Base-by-base conservation (phyloP, 2,797 vertebrate genomes). In the Coranthus polyacanthus region DNA sequence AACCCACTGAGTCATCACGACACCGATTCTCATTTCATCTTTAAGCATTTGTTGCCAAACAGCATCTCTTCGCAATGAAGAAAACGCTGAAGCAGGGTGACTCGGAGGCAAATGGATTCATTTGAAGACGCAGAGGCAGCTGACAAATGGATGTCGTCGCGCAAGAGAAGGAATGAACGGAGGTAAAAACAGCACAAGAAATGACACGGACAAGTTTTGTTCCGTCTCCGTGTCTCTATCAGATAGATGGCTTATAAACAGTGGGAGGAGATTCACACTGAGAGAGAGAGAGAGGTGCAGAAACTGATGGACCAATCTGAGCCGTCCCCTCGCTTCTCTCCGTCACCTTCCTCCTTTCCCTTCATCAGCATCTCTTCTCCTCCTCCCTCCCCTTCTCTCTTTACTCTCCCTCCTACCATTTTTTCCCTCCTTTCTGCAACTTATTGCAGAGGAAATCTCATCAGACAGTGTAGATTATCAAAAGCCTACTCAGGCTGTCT, bases 101-200 rank as follows among this genome's bases (percentile, higher is more conserved):
- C 63, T 65, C 52, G 0, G 16, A 65, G 46, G 72, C 54, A 75
- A 84, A 81, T 71, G 68, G 70, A 79, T 73, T 68, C 65, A 43
- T 66, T 77, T 37, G 57, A 69, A 59, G 70, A 64, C 1, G 63
- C 39, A 32, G 65, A 53, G 47, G 64, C 65, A 17, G 51, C 68
- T 82, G 75, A 86, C 55, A 74, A 79, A 83, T 78, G 56, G 67
- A 68, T 42, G 79, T 26, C 71, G 45, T 65, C 68, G 18, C 24
- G 0, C 26, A 42, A 58, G 60, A 74, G 61, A 21, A 26, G 36
- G 44, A 64, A 53, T 8, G 60, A 67, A 72, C 2, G 46, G 21
- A n/a, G 16, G 51, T 32, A 46, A 66, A 73, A 59, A 73, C 70
- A 51, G 75, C 51, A 22, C 70, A 56, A 82, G 73, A 44, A 78